A percentile compares a stretch with the other conserved stretches of the same genome.
phyloP scores from a whole-genome alignment of 2,888 invertebrate genomes.

The Empis livida region DNA sequence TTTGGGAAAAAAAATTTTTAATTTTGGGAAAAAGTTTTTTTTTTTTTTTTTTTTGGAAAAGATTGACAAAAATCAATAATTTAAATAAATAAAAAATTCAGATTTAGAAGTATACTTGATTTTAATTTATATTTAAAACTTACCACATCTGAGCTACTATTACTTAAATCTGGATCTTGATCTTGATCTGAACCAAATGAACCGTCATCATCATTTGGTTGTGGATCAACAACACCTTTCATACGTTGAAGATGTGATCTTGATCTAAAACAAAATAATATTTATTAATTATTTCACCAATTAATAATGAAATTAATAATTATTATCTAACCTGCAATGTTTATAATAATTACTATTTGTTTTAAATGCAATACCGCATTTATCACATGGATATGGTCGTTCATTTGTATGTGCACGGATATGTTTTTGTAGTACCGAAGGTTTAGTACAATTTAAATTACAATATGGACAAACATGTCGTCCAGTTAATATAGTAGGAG shows the following conservation, averaged over 20 bases:
- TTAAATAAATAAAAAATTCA: too few relatives aligned
- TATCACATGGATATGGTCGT: slow-evolving; percentile 77
- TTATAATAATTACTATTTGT: slow-evolving; percentile 89
- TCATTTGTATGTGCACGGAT: slow-evolving; percentile 89
- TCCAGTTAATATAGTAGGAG: slow-evolving; percentile 31
- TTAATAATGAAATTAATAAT: neutral
- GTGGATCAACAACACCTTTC: slow-evolving; percentile 43
- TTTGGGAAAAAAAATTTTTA: too few relatives aligned
- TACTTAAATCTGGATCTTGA: slow-evolving; percentile 41
- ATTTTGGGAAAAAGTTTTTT: too few relatives aligned
- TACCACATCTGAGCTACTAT: slow-evolving; percentile 34
- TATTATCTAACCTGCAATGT: slow-evolving; percentile 47
- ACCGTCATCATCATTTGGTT: slow-evolving; percentile 46
- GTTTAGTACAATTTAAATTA: slow-evolving; percentile 80
- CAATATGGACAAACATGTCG: slow-evolving; percentile 81
- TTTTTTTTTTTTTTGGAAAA: too few relatives aligned
- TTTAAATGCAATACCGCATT: slow-evolving; percentile 86
- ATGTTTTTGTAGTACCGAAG: slow-evolving; percentile 87
- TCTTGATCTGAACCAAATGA: slow-evolving; percentile 48
- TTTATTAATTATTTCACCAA: neutral
- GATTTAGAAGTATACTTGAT: neutral
- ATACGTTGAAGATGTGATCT: slow-evolving; percentile 55
- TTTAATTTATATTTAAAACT: slow-evolving; percentile 8
- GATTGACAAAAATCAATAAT: too few relatives aligned
- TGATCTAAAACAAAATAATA: slow-evolving; percentile 37